Evolutionary conservation across 1,140 invertebrate species (phyloP), one percentile per base, ranked within the genome.

Genomic region (Pseudomyrmex pallidus): DNA sequence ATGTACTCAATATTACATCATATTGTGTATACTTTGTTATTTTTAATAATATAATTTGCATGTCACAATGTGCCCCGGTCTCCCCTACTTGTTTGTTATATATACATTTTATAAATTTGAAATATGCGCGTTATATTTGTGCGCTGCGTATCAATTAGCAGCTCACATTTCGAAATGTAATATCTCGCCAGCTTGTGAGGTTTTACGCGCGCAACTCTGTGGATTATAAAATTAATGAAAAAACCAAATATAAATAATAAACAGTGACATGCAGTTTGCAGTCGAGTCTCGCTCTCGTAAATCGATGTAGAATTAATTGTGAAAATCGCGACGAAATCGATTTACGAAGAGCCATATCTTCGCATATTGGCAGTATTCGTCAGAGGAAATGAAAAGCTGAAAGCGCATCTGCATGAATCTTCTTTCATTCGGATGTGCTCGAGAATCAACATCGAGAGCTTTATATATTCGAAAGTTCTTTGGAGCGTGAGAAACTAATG

Each of bases 351-450:
- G n/a, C 48, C 20, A 22, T 70, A 59, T 48, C 72, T 80, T 72
- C 44, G 59, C 25, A 80, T 80, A 70, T 66, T 54, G 66, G 17
- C 20, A 52, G 20, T 59, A 64, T 80, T 70, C 8, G 20, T 72
- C 54, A 20, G 5, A 52, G 66, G 46, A 72, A 80, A 61, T 70
- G 66, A 54, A 70, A 66, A 78, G 44, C 64, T 59, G 44, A 70
- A 15, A 72, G 22, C 66, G 50, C 54, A 78, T 78, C 22, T 78
- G 44, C 76, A 78, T 78, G 44, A 80, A 80, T 70, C n/a, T 72
- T 70, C 57, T 44, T 72, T 72, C 52, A 72, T 35, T 35, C 35
- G 1, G 35, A 35, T 35, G 5, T 35, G 35, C 35, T 35, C 35
- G 35, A 35, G 52, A 77, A 80, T 72, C 54, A 80, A 80, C 54